phyloP scores from a whole-genome alignment of 2,797 vertebrate genomes.

The Odontamblyopus rebecca region DNA sequence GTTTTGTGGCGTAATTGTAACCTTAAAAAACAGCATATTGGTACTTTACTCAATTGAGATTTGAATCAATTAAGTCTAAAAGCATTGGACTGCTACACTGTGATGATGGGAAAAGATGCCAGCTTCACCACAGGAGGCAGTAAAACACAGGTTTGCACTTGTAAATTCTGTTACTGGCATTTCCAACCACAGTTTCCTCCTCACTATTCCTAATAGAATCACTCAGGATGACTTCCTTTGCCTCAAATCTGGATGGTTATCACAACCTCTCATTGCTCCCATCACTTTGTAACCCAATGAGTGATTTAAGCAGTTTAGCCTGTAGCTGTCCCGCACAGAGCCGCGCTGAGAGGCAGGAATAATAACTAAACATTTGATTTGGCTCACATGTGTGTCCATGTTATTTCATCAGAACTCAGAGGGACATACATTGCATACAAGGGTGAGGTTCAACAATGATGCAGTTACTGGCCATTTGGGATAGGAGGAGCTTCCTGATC shows the following conservation, averaged over 20 bases:
- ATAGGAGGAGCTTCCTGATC: conserved; percentile 48
- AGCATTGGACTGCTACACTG: background rate
- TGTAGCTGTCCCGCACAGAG: conserved; percentile 15
- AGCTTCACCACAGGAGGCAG: background rate
- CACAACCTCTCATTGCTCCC: conserved; percentile 11
- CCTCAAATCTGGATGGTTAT: background rate
- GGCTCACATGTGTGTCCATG: conserved; percentile 34
- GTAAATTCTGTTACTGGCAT: background rate
- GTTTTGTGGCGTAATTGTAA: no score
- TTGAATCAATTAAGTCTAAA: no score
- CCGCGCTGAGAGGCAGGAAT: conserved; percentile 22
- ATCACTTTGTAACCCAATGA: conserved; percentile 16
- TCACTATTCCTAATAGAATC: background rate
- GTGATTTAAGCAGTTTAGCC: conserved; percentile 5
- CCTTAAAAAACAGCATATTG: no score
- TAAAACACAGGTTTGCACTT: background rate
- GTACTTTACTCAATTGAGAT: no score
- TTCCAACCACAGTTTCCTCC: background rate
- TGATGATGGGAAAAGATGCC: background rate
- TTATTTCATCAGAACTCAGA: conserved; percentile 46
- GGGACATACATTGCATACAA: conserved; percentile 40
- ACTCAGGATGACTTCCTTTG: background rate
- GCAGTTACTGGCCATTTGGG: conserved; percentile 40
- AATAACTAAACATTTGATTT: conserved; percentile 56
- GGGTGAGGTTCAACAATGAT: conserved; percentile 52